Conservation (phyloP, 1,140 invertebrate genomes). For the Ruditapes philippinarum region DNA sequence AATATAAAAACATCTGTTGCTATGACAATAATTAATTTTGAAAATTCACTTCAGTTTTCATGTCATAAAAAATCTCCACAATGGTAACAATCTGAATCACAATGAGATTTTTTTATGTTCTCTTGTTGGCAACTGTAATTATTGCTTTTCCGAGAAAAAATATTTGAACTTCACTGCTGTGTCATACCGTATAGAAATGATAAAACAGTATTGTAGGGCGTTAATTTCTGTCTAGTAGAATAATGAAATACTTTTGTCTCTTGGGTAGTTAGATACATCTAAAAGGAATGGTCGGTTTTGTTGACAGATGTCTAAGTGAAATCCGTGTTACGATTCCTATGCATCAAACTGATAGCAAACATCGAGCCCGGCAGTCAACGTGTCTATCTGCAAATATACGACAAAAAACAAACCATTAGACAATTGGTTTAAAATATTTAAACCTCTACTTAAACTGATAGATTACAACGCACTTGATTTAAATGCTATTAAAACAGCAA, state of each 20-base stretch:
- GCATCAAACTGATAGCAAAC: background rate
- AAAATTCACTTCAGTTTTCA: background rate
- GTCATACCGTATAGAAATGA: background rate
- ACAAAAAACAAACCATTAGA: background rate
- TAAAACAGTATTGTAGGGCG: background rate
- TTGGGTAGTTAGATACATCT: conserved; percentile 34
- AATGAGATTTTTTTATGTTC: background rate
- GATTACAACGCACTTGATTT: background rate
- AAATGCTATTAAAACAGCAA: background rate
- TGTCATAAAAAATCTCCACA: background rate
- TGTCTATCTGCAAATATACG: conserved; percentile 4
- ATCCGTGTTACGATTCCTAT: background rate
- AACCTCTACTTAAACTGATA: too few species aligned
- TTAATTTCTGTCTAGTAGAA: conserved; percentile 21
- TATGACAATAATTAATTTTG: background rate
- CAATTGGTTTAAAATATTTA: too few species aligned
- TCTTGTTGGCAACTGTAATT: background rate
- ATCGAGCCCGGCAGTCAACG: background rate
- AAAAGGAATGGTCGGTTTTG: background rate
- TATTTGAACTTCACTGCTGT: background rate
- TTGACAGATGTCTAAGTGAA: conserved; percentile 26
- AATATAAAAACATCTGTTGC: background rate
- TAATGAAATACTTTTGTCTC: conserved; percentile 50
- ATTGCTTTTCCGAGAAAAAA: background rate
- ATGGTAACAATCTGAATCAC: background rate